A percentile compares a stretch with the other conserved stretches of the same genome.
Evolutionary conservation across 1,140 invertebrate genomes (phyloP).

Genomic region (Xylocopa sonorina): DNA sequence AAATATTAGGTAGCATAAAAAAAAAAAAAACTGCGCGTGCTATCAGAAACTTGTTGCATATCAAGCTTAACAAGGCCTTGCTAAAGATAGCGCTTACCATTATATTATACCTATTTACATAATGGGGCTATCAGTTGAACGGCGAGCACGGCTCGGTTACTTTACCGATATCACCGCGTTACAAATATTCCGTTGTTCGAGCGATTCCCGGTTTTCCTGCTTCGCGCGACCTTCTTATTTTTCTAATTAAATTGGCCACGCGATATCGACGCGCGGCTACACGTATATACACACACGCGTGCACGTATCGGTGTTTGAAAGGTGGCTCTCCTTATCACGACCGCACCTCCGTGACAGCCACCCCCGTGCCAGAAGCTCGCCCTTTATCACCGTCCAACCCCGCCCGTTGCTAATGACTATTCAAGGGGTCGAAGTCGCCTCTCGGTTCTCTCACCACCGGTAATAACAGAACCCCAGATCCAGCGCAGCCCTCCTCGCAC

Average conservation of each 20-base stretch:
- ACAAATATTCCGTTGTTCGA: no score
- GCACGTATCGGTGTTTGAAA: background rate
- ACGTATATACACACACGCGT: no score
- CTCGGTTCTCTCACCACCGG: background rate
- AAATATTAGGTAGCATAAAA: no score
- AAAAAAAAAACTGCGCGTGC: background rate
- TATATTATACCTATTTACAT: background rate
- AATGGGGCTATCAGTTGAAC: background rate
- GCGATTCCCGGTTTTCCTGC: background rate
- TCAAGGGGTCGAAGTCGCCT: background rate
- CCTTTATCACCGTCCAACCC: constrained; percentile 12
- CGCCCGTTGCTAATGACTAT: constrained; percentile 23
- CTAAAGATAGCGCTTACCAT: background rate
- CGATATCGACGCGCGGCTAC: no score
- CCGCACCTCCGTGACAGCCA: background rate
- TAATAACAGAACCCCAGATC: constrained; percentile 31
- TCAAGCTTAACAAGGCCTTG: background rate
- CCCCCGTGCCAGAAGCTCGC: background rate
- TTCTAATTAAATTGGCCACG: background rate
- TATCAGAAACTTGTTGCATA: background rate
- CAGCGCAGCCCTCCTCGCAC: no score
- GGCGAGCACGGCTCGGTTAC: no score
- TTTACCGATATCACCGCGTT: background rate
- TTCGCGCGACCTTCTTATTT: background rate
- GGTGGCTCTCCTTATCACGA: background rate